Evolutionary conservation across 2,113 vertebrate genomes (phyloP).

Genomic region (Carettochelys insculpta): DNA sequence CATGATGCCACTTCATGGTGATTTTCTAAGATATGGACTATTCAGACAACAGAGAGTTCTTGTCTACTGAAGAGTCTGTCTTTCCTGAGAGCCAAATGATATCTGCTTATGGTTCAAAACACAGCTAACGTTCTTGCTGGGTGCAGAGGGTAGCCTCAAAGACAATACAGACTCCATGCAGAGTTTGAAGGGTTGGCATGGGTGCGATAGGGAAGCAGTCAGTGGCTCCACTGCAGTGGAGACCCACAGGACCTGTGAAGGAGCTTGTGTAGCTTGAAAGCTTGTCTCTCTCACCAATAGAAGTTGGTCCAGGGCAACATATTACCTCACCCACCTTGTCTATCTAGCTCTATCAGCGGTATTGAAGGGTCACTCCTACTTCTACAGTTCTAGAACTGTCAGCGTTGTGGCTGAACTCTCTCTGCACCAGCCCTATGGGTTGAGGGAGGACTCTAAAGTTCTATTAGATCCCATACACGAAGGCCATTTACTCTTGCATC

Average conservation of each 20-base stretch:
- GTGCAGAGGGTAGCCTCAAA: background rate
- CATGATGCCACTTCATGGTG: background rate
- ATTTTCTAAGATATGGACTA: background rate
- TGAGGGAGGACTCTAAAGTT: background rate
- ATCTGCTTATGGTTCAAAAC: background rate
- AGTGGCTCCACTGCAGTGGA: background rate
- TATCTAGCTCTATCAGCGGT: background rate
- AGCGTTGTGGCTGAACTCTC: background rate
- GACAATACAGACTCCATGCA: background rate
- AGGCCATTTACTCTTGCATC: background rate
- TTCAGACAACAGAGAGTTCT: background rate
- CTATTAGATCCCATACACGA: background rate
- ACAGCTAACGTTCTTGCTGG: background rate
- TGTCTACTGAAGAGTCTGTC: background rate
- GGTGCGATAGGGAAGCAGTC: background rate
- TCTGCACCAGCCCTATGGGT: background rate
- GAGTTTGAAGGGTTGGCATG: background rate
- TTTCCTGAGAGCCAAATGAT: background rate
- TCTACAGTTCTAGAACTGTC: background rate
- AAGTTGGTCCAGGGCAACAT: background rate
- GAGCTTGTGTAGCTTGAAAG: background rate
- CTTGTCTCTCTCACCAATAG: background rate
- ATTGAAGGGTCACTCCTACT: background rate
- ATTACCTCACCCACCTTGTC: background rate
- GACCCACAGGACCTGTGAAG: background rate